These are phyloP conservation scores for Pedionomus torquatus DNA, from an alignment of 2,113 vertebrate genomes.

Conservation along the genomic window DNA sequence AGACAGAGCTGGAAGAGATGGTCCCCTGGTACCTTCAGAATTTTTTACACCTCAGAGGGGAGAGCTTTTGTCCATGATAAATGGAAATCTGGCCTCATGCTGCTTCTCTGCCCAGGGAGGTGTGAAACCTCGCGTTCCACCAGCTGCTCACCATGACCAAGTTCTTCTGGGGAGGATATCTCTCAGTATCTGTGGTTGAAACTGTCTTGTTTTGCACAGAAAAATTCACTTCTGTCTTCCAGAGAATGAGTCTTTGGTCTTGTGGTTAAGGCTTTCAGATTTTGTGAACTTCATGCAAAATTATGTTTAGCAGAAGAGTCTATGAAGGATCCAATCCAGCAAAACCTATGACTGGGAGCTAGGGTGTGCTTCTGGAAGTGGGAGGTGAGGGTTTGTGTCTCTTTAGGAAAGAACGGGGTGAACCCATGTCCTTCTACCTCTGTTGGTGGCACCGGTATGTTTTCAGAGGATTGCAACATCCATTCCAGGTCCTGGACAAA, in stretches of 20 bases:
- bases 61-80: neutral
- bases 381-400: neutral
- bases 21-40: neutral
- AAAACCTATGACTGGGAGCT: neutral
- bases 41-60: neutral
- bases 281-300: neutral
- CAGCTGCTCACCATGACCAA: neutral
- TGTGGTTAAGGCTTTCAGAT: neutral
- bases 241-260: neutral
- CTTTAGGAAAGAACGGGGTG: neutral
- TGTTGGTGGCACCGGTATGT: neutral
- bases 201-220: neutral
- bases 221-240: neutral
- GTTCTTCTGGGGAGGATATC: neutral
- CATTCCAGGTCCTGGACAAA: neutral
- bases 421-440: neutral
- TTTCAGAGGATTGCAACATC: neutral
- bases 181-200: neutral
- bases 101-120: neutral
- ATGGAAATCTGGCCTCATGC: neutral
- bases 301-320: neutral
- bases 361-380: neutral
- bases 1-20: neutral
- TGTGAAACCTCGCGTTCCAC: neutral
- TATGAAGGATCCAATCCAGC: neutral